A percentile compares a stretch with the other conserved stretches of the same genome.
Evolutionary conservation across 2,888 invertebrate genomes (phyloP).

Genomic region (Erebia aethiops): DNA sequence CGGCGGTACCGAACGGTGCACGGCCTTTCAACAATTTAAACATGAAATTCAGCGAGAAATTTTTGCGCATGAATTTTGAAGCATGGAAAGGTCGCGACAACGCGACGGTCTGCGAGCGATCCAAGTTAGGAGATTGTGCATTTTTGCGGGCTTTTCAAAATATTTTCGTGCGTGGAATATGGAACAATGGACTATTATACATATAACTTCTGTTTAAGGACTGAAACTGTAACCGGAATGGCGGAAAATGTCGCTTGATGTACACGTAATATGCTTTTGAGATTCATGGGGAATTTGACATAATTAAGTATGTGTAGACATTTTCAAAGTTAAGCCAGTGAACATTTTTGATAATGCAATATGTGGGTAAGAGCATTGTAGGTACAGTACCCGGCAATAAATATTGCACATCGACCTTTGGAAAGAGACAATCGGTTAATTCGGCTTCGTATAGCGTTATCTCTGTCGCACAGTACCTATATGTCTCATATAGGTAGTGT

Average conservation of each 20-base stretch:
- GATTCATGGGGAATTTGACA: background rate
- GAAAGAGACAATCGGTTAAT: too few species aligned
- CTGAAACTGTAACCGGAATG: background rate
- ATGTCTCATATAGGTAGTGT: too few species aligned
- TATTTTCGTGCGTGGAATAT: conserved; percentile 26
- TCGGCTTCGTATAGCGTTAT: too few species aligned
- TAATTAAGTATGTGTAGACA: too few species aligned
- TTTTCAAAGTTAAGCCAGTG: too few species aligned
- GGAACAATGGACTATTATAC: too few species aligned
- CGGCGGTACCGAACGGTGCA: conserved; percentile 46
- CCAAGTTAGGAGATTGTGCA: conserved; percentile 41
- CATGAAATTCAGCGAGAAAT: conserved; percentile 62
- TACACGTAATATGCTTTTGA: background rate
- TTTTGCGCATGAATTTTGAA: conserved; percentile 69
- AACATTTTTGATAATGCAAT: too few species aligned
- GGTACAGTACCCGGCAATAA: too few species aligned
- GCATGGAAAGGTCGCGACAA: conserved; percentile 40
- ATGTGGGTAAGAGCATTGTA: too few species aligned
- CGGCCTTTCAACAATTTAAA: conserved; percentile 70
- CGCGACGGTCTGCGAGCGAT: conserved; percentile 40
- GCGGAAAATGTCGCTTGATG: background rate
- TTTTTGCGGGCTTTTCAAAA: conserved; percentile 35
- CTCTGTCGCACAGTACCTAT: too few species aligned
- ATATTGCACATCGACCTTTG: too few species aligned
- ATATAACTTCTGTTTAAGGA: too few species aligned